Conservation (phyloP, 2,113 vertebrate species). For the Melozone crissalis region DNA sequence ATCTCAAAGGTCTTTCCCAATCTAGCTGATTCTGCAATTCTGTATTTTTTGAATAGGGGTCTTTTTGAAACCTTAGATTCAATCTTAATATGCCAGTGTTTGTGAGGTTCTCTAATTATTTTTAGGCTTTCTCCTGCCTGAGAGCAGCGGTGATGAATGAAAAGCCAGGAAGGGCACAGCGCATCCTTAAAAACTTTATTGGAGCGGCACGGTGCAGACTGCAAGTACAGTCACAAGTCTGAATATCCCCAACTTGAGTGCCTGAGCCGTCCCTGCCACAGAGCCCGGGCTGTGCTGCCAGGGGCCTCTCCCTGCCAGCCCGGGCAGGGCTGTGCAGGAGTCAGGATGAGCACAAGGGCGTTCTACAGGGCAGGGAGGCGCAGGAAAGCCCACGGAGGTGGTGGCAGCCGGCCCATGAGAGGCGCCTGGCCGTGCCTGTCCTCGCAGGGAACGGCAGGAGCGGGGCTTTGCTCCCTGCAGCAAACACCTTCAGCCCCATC, state of each 20-base stretch:
- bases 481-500: not conserved
- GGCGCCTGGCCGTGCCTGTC: accelerated
- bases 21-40: no score
- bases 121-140: not conserved
- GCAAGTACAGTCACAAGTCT: not conserved
- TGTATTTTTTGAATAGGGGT: not conserved
- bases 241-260: constrained; percentile 33
- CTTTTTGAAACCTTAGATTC: not conserved
- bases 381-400: not conserved
- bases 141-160: not conserved
- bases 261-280: not conserved
- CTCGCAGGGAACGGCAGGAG: not conserved
- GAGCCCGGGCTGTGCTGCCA: not conserved
- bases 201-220: constrained; percentile 25
- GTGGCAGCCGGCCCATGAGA: no score
- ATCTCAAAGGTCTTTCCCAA: not conserved
- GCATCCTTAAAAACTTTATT: constrained; percentile 46
- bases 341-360: not conserved
- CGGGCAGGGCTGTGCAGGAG: accelerated
- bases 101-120: not conserved
- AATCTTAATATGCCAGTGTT: accelerated
- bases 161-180: not conserved
- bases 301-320: no score
- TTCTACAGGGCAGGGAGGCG: not conserved
- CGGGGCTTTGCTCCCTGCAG: not conserved